Conservation (phyloP, 2,888 invertebrate genomes). For the Kryphioiulus occultus region DNA sequence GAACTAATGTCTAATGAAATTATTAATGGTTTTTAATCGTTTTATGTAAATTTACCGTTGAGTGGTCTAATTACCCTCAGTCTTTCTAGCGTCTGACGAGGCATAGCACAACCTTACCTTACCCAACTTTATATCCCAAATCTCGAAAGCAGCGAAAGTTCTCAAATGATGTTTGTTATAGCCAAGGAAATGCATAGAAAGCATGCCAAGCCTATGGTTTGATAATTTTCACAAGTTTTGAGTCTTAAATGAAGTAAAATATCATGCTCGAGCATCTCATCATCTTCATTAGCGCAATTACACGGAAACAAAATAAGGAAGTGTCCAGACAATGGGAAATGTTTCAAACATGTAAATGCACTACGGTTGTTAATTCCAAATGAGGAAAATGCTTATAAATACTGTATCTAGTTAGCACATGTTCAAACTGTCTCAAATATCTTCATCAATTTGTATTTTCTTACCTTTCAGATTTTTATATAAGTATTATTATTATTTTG, state of each 20-base stretch:
- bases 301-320: no score
- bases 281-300: no score
- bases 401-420: no score
- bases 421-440: no score
- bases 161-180: not conserved
- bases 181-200: not conserved
- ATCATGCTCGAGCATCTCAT: no score
- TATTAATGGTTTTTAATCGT: constrained; percentile 23
- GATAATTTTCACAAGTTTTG: not conserved
- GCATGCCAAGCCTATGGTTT: not conserved
- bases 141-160: not conserved
- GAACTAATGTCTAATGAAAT: constrained; percentile 11
- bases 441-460: no score
- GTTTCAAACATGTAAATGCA: no score
- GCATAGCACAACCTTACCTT: not conserved
- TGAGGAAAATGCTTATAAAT: no score
- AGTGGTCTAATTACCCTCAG: not conserved
- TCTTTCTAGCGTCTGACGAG: not conserved
- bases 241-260: not conserved
- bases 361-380: no score
- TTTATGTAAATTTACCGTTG: not conserved
- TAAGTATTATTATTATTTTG: no score
- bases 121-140: not conserved
- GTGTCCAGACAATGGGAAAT: no score
- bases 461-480: no score